Base-by-base conservation (phyloP, 2,797 vertebrate genomes). In the Takifugu rubripes region DNA sequence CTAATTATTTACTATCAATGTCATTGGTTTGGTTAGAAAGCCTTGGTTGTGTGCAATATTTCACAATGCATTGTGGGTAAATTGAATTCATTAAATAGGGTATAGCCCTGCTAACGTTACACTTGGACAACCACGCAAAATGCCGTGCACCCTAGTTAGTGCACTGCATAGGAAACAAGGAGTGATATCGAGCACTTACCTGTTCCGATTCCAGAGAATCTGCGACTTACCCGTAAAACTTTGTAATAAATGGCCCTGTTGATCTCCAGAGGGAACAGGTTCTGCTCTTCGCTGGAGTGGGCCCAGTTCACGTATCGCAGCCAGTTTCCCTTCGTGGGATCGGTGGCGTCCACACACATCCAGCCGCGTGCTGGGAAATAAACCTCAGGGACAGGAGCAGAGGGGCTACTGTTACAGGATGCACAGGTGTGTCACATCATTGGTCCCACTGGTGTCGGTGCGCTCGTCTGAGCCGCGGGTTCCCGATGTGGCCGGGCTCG, bases 241-340 rank as follows among this genome's bases (percentile, higher is more conserved):
- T 95, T 97, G 92, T 98, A 97, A 88, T 96, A 94, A 78, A 97
- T 96, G 70, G 93, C 90, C 87, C 92, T 90, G 91, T 98, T 98
- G 85, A 96, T 96, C 85, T 98, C 95, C 87, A 98, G 75, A 1
- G 94, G 94, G 53, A 96, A 96, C 3, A 96, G 91, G 47, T 98
- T 98, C 76, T 97, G 96, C 68, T 97, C 95, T 72, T 94, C 87
- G 27, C 92, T 90, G 0, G 93, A 96, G 27, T 87, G 89, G 0
- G 95, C 94, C 94, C 96, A 97, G 79, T 98, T 97, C 61, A 98
- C 92, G 50, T 96, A 96, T 0, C 94, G 93, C 42, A 96, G 83
- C 95, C 95, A 97, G 77, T 98, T 98, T 24, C 95, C 95, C 67
- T 95, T 95, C 78, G 88, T 70, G 2, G 95, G 95, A 64, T 98